Base-by-base conservation (phyloP, 1,140 invertebrate genomes). In the Rhizoglyphus robini region DNA sequence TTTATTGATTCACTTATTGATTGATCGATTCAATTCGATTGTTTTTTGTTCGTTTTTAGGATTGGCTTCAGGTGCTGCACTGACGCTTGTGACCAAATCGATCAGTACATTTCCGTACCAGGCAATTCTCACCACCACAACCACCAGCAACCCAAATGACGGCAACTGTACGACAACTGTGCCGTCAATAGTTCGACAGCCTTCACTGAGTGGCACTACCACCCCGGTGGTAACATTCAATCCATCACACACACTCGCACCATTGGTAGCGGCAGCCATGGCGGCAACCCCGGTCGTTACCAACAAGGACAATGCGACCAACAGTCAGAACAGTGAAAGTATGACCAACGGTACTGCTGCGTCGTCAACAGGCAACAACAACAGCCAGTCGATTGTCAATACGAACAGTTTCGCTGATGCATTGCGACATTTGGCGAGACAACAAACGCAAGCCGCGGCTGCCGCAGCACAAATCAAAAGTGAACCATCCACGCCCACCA, bases 201-300 rank as follows among this genome's bases (percentile, higher is more conserved):
- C 18, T 20, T 8, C 48, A 8, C n/a, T n/a, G n/a, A 58, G 15
- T 34, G 2, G 15, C 2, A 58, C 15, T 58, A n/a, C n/a, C 11
- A 46, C 58, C 4, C 4, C 58, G 23, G 15, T 29, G 32, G 27
- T 29, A 27, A 29, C 58, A 34, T 32, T 60, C 27, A 60, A 60
- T 32, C 58, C 58, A 46, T 60, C 58, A 23, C 58, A 60, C 36
- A 60, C 58, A 46, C 29, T 60, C 3, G 58, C 58, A 46, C 58
- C 58, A 46, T 46, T 60, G 27, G 58, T 60, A n/a, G 58, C 58
- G 32, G 58, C 58, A n/a, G 58, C 58, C 31, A 60, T 60, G 58
- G 58, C 58, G 13, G 58, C 58, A n/a, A 60, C 58, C 31, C 58
- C 58, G 1, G 58, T 60, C 23, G 15, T 27, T n/a, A 60, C 27